Percentiles rank a stretch among this genome's conserved stretches.
Evolutionary conservation across 2,113 vertebrate species (phyloP).

Genomic region (Poeciliopsis retropinna): DNA sequence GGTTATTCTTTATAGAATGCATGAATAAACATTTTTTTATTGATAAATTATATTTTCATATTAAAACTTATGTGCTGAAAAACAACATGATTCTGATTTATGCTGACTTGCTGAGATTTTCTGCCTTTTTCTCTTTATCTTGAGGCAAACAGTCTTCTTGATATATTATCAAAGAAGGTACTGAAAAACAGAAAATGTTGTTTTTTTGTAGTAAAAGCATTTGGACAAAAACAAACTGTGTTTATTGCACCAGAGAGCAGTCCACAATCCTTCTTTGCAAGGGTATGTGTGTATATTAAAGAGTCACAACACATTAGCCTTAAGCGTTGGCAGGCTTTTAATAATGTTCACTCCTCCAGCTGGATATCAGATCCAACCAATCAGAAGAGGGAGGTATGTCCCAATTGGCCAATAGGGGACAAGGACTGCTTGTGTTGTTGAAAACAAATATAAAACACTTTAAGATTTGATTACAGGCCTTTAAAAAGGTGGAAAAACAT

Average conservation of each 20-base stretch:
- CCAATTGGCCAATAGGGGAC: constrained; percentile 55
- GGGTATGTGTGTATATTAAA: background rate
- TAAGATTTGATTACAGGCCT: constrained; percentile 20
- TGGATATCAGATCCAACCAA: constrained; percentile 56
- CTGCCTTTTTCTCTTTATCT: background rate
- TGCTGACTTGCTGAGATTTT: background rate
- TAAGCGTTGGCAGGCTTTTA: background rate
- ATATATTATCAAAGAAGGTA: background rate
- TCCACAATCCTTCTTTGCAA: constrained; percentile 27
- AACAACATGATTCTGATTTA: background rate
- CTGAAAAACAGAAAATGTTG: background rate
- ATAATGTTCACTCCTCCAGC: constrained; percentile 11
- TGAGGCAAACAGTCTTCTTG: background rate
- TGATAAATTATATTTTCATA: background rate
- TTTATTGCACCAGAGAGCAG: constrained; percentile 3
- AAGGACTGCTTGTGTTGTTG: background rate
- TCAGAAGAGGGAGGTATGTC: constrained; percentile 63
- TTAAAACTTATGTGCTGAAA: background rate
- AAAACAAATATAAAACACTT: constrained; percentile 1
- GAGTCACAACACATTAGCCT: constrained; percentile 6
- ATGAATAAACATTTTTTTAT: background rate
- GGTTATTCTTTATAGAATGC: background rate
- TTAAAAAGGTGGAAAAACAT: background rate
- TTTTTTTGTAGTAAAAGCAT: background rate
- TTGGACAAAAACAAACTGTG: no score